Percentiles rank a stretch among this genome's conserved stretches.
These are phyloP conservation scores for Ips typographus DNA, from an alignment of 1,140 invertebrate species.

Conservation along the genomic window DNA sequence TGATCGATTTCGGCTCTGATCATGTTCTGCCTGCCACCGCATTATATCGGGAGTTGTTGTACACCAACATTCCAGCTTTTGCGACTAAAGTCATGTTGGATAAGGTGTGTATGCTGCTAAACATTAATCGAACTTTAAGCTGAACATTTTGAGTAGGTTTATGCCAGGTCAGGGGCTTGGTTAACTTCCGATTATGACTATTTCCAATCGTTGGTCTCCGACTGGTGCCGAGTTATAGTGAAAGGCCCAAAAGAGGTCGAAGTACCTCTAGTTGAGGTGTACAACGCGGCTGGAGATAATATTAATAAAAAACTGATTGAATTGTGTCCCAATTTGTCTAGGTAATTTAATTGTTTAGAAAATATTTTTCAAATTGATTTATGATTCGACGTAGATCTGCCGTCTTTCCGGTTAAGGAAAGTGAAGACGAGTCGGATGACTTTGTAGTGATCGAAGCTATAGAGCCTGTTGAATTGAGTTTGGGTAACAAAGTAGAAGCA, in stretches of 20 bases:
- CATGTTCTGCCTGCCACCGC: conserved; percentile 24
- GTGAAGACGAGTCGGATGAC: neutral
- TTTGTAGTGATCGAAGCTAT: neutral
- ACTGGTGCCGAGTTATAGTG: conserved; percentile 31
- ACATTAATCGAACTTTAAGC: neutral
- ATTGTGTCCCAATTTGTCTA: conserved; percentile 34
- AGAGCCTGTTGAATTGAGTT: neutral
- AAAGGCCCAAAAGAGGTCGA: conserved; percentile 31
- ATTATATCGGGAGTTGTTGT: conserved; percentile 35
- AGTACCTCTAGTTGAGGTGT: conserved; percentile 34
- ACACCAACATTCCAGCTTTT: conserved; percentile 27
- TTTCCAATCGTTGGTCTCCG: conserved; percentile 25
- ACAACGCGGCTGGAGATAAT: conserved; percentile 20
- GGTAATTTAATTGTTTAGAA: conserved; percentile 1
- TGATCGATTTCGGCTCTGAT: conserved; percentile 41
- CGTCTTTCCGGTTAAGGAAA: neutral
- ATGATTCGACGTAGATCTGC: neutral
- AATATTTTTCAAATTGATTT: neutral
- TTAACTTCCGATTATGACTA: conserved; percentile 35
- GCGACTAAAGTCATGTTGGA: conserved; percentile 38
- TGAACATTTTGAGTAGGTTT: conserved; percentile 20
- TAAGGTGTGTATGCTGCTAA: conserved; percentile 8
- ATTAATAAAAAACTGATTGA: conserved; percentile 32
- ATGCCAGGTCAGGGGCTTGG: conserved; percentile 28
- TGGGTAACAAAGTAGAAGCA: neutral